Evolutionary conservation across 2,113 vertebrate genomes (phyloP), one percentile per base, ranked within the genome.

Genomic region (Typhlomys cinereus): DNA sequence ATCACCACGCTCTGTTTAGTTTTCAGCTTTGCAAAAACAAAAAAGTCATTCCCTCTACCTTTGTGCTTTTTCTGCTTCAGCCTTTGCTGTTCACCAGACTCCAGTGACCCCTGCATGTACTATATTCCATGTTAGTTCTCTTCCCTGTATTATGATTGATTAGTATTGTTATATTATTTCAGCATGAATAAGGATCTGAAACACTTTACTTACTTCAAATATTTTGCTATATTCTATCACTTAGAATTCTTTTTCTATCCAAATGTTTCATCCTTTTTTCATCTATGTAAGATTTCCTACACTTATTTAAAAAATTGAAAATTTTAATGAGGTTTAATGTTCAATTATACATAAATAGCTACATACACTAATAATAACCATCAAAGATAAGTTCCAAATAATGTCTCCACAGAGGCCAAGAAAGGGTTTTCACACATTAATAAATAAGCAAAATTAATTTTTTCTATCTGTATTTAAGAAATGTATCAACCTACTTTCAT

Each of bases 341-440:
- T 64, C 25, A 74, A 74, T 62, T 13, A 0, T 57, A 31, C 2
- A 17, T n/a, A 20, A 69, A 2, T 15, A 54, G 4, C n/a, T n/a
- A n/a, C 14, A 61, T 91, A 12, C 4, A 41, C 4, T 79, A 25
- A 41, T 85, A 94, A 52, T 20, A 85, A 74, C n/a, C 46, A 74
- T 50, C 2, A 80, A 87, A 11, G 11, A 0, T 78, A 64, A 66
- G 5, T 95, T 83, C 7, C 25, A 71, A 74, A 41, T 4, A 64
- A 52, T 15, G 76, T 52, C 0, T 3, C 23, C 3, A 93, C 41
- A 44, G 20, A 76, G 73, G 13, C 5, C 36, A 34, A 39, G 46
- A 61, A 64, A 52, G 50, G 4, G 13, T 2, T 79, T 91, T 52
- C 12, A 34, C 20, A 1, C 12, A 46, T 41, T 78, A 89, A 66